phyloP scores from a whole-genome alignment of 2,113 vertebrate genomes.

The Neopipo cinnamomea region DNA sequence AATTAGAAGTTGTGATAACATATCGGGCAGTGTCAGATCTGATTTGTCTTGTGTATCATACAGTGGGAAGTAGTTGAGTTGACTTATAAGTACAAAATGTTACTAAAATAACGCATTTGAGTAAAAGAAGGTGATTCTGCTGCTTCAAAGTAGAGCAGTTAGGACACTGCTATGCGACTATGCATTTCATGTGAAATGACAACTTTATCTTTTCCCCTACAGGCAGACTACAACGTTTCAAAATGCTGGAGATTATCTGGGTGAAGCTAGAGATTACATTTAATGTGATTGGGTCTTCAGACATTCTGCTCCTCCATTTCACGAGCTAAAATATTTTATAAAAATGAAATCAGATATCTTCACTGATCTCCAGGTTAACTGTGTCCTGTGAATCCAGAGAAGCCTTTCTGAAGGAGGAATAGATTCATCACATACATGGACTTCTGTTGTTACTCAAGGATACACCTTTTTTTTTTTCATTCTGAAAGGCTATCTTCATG shows the following conservation, averaged over 20 bases:
- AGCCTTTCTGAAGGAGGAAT: slow-evolving; percentile 40
- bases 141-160: background rate
- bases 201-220: background rate
- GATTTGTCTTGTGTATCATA: background rate
- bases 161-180: background rate
- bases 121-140: background rate
- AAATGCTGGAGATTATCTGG: slow-evolving; percentile 65
- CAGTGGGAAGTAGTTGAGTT: background rate
- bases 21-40: background rate
- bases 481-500: background rate
- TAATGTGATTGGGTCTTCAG: slow-evolving; percentile 44
- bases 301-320: slow-evolving; percentile 47
- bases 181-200: slow-evolving; percentile 37
- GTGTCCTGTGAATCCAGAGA: slow-evolving; percentile 37
- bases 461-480: background rate
- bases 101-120: background rate
- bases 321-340: slow-evolving; percentile 33
- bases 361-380: background rate
- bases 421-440: background rate
- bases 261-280: slow-evolving; percentile 51
- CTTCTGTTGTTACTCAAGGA: background rate
- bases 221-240: slow-evolving; percentile 57
- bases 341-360: slow-evolving; percentile 40
- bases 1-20: background rate
- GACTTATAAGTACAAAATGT: background rate